A percentile compares a stretch with the other conserved stretches of the same genome.
These are phyloP conservation scores for Galagoides demidoff DNA, from an alignment of 2,797 vertebrate species.

Conservation along the genomic window DNA sequence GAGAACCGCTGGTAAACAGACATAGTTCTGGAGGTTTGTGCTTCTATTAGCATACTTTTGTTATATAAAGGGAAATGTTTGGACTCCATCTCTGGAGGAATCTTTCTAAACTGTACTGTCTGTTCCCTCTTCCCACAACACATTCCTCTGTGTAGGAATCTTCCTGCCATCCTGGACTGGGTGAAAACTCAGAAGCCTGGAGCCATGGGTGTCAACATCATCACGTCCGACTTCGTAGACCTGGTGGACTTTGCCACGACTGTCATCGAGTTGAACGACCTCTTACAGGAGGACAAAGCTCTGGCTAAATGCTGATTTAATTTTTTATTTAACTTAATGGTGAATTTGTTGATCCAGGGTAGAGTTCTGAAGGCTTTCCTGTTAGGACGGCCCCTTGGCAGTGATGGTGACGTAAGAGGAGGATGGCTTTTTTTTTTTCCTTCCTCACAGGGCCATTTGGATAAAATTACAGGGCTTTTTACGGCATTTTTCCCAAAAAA, in stretches of 20 bases:
- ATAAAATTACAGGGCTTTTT: slow-evolving; percentile 40
- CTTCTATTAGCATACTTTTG: not conserved
- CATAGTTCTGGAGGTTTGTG: not conserved
- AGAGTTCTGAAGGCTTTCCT: slow-evolving; percentile 59
- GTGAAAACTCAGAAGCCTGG: slow-evolving; percentile 95
- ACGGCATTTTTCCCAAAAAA: slow-evolving; percentile 70
- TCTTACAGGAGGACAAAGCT: slow-evolving; percentile 87
- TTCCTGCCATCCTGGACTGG: slow-evolving; percentile 97
- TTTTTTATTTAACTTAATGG: slow-evolving; percentile 18
- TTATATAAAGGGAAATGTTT: not conserved
- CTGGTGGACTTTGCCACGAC: slow-evolving; percentile 96
- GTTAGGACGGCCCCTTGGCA: slow-evolving; percentile 41
- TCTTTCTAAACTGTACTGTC: not conserved
- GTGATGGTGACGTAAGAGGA: slow-evolving; percentile 23
- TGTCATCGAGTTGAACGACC: slow-evolving; percentile 95
- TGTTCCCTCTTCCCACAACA: not conserved
- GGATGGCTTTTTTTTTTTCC: not conserved
- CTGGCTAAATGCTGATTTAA: slow-evolving; percentile 81
- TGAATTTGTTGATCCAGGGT: slow-evolving; percentile 64
- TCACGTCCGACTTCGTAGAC: slow-evolving; percentile 99
- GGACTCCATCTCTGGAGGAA: not conserved
- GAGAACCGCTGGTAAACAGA: not conserved
- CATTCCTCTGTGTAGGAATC: slow-evolving; percentile 89
- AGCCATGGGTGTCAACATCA: slow-evolving; percentile 95
- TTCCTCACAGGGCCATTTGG: slow-evolving; percentile 37